Conservation (phyloP, 1,140 invertebrate species). For the Xylocopa sonorina region DNA sequence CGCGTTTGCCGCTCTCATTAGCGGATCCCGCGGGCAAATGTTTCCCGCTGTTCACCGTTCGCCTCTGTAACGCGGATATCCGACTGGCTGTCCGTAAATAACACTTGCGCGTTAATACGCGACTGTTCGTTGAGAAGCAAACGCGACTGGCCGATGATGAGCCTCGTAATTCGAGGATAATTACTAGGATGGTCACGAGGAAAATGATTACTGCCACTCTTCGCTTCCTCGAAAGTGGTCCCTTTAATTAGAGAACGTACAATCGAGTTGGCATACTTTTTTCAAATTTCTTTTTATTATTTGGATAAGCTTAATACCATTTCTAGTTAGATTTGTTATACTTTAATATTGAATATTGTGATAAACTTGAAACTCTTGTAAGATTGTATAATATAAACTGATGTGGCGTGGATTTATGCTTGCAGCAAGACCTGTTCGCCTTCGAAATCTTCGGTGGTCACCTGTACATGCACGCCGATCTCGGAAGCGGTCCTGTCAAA, state of each 20-base stretch:
- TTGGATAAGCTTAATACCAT: no score
- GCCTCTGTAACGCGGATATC: not conserved
- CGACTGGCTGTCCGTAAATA: not conserved
- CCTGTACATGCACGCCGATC: conserved; percentile 94
- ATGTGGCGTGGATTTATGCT: conserved; percentile 37
- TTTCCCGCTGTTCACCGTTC: not conserved
- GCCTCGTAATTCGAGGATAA: no score
- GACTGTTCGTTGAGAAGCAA: conserved; percentile 4
- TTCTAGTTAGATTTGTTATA: no score
- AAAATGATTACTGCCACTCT: no score
- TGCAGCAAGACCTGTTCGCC: conserved; percentile 94
- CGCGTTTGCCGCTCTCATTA: no score
- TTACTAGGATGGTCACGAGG: no score
- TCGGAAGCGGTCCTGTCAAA: conserved; percentile 94
- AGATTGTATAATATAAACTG: not conserved
- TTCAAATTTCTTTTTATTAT: no score
- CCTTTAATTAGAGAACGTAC: no score
- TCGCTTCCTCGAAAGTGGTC: no score
- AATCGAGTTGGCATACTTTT: no score
- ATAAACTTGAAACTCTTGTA: no score
- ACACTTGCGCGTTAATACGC: not conserved
- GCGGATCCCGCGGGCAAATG: conserved; percentile 26
- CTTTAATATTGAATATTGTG: no score
- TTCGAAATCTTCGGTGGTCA: conserved; percentile 97
- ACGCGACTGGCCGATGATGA: not conserved